These are phyloP conservation scores for Acomys russatus DNA, from an alignment of 2,797 vertebrate species.

Conservation along the genomic window DNA sequence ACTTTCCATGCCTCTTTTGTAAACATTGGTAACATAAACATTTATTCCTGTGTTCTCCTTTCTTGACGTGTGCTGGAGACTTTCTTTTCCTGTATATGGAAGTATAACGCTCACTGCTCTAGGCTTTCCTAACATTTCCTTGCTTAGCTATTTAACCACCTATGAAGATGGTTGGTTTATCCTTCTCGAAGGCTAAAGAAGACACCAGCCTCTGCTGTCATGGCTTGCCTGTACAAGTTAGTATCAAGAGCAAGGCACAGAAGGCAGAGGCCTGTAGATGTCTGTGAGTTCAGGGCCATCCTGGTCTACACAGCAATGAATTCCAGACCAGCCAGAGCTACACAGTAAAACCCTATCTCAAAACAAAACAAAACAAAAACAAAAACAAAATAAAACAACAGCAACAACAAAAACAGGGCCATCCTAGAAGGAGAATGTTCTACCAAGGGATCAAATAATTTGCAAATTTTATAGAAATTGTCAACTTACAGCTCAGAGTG, in stretches of 20 bases:
- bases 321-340: background rate
- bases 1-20: slow-evolving; percentile 20
- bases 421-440: background rate
- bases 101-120: background rate
- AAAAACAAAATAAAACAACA: background rate
- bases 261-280: background rate
- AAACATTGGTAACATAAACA: slow-evolving; percentile 32
- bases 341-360: background rate
- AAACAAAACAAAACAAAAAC: background rate
- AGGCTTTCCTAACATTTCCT: background rate
- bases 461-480: background rate
- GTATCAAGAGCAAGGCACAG: background rate
- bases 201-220: too few species aligned
- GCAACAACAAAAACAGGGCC: background rate
- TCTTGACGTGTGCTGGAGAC: background rate
- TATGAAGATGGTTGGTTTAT: background rate
- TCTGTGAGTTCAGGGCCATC: background rate
- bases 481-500: background rate
- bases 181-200: background rate
- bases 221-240: background rate
- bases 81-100: background rate
- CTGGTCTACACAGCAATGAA: background rate
- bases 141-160: background rate
- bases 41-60: slow-evolving; percentile 7
- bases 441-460: background rate